Conservation (phyloP, 2,888 invertebrate species). For the Thereva nobilitata region DNA sequence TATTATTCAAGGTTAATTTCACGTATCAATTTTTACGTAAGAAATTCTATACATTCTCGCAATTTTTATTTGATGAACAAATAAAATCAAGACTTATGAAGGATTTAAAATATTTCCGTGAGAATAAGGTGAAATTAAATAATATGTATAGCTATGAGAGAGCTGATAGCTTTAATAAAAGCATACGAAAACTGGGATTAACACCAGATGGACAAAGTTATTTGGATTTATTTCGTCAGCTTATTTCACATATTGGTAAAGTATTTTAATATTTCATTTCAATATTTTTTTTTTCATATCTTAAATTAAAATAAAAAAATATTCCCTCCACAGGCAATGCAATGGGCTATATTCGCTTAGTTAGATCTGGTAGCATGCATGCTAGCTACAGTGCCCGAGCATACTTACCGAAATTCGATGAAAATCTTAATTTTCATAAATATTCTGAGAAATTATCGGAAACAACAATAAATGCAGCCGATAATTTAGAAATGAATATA, state of each 20-base stretch:
- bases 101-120: conserved; percentile 81
- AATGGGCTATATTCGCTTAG: conserved; percentile 92
- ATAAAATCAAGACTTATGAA: conserved; percentile 92
- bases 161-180: conserved; percentile 92
- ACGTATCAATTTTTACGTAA: conserved; percentile 92
- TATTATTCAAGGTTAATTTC: conserved; percentile 67
- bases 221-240: conserved; percentile 88
- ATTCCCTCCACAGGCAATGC: conserved; percentile 69
- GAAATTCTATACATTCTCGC: conserved; percentile 92
- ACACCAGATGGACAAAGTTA: conserved; percentile 83
- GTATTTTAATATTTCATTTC: background rate
- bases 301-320: background rate
- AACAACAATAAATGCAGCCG: conserved; percentile 68
- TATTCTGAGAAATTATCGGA: conserved; percentile 64
- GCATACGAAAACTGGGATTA: conserved; percentile 83
- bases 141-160: conserved; percentile 83
- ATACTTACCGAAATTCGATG: conserved; percentile 81
- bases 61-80: conserved; percentile 97
- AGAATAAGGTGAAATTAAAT: conserved; percentile 66
- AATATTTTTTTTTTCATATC: too few species aligned
- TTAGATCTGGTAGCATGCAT: conserved; percentile 90
- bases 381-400: conserved; percentile 89
- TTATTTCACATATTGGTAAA: conserved; percentile 89
- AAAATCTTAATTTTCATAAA: conserved; percentile 66
- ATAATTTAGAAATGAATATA: conserved; percentile 77